These are phyloP conservation scores for Penaeus vannamei DNA, from an alignment of 1,140 invertebrate species.

Conservation along the genomic window DNA sequence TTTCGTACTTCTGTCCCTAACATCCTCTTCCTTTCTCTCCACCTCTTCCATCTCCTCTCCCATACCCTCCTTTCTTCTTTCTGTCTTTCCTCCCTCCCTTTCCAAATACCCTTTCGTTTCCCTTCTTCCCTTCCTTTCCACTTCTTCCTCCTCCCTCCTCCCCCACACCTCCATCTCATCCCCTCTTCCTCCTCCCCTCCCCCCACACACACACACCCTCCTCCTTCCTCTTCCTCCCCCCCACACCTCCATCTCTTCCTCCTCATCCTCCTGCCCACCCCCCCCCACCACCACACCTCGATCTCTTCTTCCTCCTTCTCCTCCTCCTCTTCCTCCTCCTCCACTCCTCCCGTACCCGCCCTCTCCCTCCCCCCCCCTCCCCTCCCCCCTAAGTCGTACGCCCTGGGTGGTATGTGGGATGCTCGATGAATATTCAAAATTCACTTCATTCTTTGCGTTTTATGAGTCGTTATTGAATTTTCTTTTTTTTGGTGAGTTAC, in stretches of 20 bases:
- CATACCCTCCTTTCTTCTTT: not conserved
- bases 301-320: not conserved
- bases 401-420: too few relatives aligned
- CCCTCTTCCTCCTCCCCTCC: not conserved
- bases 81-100: not conserved
- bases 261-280: not conserved
- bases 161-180: too few relatives aligned
- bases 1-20: not conserved
- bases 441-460: too few relatives aligned
- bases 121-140: not conserved
- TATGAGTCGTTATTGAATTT: too few relatives aligned
- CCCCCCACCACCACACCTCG: too few relatives aligned
- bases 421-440: too few relatives aligned
- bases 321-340: not conserved
- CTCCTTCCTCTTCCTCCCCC: not conserved
- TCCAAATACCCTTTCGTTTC: not conserved
- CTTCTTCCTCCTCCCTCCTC: not conserved
- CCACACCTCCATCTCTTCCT: not conserved
- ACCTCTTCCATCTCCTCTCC: not conserved
- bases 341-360: not conserved
- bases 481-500: too few relatives aligned
- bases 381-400: too few relatives aligned
- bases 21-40: too few relatives aligned
- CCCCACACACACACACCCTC: too few relatives aligned
- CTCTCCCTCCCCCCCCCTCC: not conserved